These are phyloP conservation scores for Stegodyphus mimosarum DNA, from an alignment of 1,140 invertebrate species.

Conservation along the genomic window DNA sequence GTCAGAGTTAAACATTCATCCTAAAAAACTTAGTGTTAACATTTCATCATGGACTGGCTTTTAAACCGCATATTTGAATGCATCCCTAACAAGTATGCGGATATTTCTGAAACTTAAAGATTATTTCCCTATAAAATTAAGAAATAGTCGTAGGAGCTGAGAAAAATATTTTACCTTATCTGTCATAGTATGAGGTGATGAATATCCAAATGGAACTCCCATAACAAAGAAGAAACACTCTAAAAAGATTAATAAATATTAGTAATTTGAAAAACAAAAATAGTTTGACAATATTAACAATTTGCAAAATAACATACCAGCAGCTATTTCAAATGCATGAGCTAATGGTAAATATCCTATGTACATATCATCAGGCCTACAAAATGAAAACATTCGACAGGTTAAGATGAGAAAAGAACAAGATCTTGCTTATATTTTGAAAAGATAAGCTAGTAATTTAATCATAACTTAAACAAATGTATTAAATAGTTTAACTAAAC, in stretches of 20 bases:
- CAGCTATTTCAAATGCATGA: conserved; percentile 94
- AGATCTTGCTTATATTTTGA: too few relatives aligned
- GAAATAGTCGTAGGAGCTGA: too few relatives aligned
- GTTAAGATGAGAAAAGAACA: too few relatives aligned
- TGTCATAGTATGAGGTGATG: conserved; percentile 92
- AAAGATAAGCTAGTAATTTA: too few relatives aligned
- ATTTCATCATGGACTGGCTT: too few relatives aligned
- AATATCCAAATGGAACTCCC: conserved; percentile 96
- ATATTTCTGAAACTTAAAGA: too few relatives aligned
- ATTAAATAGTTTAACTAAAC: neutral
- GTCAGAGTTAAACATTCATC: too few relatives aligned
- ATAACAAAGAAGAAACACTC: conserved; percentile 73
- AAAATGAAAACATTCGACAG: conserved; percentile 1
- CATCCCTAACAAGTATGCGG: too few relatives aligned
- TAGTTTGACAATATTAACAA: neutral
- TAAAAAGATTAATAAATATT: conserved; percentile 63
- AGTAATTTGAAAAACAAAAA: neutral
- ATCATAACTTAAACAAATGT: too few relatives aligned
- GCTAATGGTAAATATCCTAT: conserved; percentile 97
- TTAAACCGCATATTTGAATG: too few relatives aligned
- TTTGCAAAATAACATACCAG: conserved; percentile 49
- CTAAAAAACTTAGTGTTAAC: too few relatives aligned
- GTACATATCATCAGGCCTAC: conserved; percentile 80
- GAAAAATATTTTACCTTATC: conserved; percentile 73
- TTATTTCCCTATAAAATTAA: too few relatives aligned